phyloP scores from a whole-genome alignment of 30 jellyfish, hydroid and myxozoan species.

The Haliclystus octoradiatus region DNA sequence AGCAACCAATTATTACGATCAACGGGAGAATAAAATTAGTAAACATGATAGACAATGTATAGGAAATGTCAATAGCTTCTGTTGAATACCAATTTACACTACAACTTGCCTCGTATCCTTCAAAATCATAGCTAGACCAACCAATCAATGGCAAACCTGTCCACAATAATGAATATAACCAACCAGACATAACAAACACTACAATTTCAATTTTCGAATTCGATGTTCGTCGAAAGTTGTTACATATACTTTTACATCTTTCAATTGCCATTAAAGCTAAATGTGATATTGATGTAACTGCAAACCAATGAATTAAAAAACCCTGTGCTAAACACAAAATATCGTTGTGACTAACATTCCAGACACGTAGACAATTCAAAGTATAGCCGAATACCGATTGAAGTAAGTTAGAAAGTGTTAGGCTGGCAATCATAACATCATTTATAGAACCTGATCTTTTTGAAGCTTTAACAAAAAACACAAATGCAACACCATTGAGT shows the following conservation, averaged over 20 bases:
- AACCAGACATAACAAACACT: background rate
- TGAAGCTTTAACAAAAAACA: background rate
- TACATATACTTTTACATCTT: background rate
- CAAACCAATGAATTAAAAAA: background rate
- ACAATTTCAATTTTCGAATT: slow-evolving; percentile 7
- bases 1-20: slow-evolving; percentile 5
- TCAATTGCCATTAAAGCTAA: background rate
- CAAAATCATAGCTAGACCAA: slow-evolving; percentile 38
- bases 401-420: background rate
- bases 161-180: slow-evolving; percentile 46
- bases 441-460: background rate
- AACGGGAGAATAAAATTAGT: slow-evolving; percentile 24
- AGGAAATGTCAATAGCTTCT: slow-evolving; percentile 18
- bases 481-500: background rate
- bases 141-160: slow-evolving; percentile 28
- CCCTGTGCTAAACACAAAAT: background rate
- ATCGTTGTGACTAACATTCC: too few relatives aligned
- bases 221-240: background rate
- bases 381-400: background rate
- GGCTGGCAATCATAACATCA: background rate
- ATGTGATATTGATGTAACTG: background rate
- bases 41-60: slow-evolving; percentile 6
- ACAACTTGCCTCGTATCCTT: slow-evolving; percentile 29
- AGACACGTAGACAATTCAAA: background rate
- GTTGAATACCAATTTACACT: slow-evolving; percentile 24